Evolutionary conservation across 2,888 invertebrate species (phyloP).

Genomic region (Cylindroiulus punctatus): DNA sequence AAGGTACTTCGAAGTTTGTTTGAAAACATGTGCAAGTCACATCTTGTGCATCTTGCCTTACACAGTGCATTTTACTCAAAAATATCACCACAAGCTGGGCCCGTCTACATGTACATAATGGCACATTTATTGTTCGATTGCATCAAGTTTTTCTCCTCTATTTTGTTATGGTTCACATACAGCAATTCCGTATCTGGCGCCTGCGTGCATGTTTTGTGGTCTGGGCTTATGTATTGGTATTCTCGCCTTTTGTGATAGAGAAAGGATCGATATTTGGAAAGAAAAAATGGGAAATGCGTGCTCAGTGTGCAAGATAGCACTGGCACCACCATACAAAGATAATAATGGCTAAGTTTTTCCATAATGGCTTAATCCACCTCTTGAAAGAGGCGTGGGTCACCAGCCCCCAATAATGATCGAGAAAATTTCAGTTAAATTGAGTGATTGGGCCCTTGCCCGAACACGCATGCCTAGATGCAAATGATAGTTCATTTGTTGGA

Average conservation of each 20-base stretch:
- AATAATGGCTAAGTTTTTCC: background rate
- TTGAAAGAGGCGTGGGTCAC: background rate
- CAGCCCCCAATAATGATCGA: background rate
- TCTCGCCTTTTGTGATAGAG: background rate
- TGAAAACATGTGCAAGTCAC: too few relatives aligned
- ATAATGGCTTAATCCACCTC: background rate
- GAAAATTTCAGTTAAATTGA: background rate
- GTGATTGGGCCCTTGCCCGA: background rate
- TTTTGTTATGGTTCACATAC: background rate
- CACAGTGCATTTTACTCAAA: background rate
- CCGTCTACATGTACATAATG: background rate
- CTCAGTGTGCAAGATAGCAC: background rate
- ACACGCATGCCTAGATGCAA: background rate
- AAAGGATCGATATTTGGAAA: background rate
- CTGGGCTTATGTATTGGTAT: too few relatives aligned
- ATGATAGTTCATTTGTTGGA: too few relatives aligned
- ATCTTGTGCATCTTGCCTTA: background rate
- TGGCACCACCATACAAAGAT: background rate
- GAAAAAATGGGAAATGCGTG: background rate
- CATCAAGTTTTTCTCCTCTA: background rate
- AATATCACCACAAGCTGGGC: background rate
- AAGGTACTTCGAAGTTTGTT: too few relatives aligned
- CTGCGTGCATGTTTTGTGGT: background rate
- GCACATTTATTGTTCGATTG: background rate
- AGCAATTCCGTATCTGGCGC: background rate